Evolutionary conservation across 1,140 invertebrate genomes (phyloP).

Genomic region (Laupala kohalensis): DNA sequence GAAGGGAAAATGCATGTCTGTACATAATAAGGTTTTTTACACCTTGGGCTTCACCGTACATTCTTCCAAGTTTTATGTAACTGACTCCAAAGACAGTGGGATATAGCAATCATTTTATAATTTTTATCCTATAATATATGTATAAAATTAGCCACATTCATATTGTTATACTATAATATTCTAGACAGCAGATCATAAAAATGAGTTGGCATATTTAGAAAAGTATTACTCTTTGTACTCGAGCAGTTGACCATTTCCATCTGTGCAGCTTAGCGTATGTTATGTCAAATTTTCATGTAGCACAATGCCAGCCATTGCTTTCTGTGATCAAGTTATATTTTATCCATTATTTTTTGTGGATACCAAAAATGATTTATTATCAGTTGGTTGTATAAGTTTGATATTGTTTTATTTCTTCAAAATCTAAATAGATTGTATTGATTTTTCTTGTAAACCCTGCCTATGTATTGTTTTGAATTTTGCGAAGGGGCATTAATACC

Average conservation of each 20-base stretch:
- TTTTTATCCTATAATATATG: conserved; percentile 9
- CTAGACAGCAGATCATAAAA: conserved; percentile 1
- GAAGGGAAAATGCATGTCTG: background rate
- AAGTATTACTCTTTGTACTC: background rate
- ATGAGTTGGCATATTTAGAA: background rate
- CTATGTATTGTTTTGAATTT: background rate
- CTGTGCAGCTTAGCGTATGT: conserved; percentile 3
- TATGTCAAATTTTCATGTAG: background rate
- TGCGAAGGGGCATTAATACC: background rate
- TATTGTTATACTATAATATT: conserved; percentile 1
- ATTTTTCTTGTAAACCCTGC: background rate
- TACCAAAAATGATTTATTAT: conserved; percentile 3
- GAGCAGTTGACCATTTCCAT: background rate
- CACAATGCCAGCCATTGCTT: conserved; percentile 7
- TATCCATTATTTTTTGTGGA: background rate
- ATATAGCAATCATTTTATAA: conserved; percentile 3
- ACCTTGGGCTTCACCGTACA: background rate
- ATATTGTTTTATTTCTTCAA: background rate
- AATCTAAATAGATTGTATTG: background rate
- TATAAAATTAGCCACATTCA: conserved; percentile 1
- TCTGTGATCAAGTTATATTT: conserved; percentile 7
- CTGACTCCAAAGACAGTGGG: conserved; percentile 2
- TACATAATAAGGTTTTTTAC: background rate
- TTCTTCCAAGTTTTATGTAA: conserved; percentile 5
- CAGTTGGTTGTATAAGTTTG: background rate